Evolutionary conservation across 2,888 invertebrate species (phyloP).

Genomic region (Ormyrus rosae): DNA sequence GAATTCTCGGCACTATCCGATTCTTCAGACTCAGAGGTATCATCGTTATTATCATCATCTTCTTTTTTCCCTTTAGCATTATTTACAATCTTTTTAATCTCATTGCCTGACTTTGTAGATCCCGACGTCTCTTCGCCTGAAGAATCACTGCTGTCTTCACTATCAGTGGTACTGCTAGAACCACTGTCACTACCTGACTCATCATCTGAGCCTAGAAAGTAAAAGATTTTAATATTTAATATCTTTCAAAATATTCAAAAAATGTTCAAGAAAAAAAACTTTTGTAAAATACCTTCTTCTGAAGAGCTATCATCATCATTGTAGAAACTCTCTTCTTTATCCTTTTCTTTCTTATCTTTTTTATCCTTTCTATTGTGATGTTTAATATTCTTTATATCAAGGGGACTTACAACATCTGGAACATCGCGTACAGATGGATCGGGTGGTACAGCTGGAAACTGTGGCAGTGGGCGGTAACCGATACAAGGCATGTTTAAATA

Average conservation of each 20-base stretch:
- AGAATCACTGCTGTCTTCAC: conserved; percentile 60
- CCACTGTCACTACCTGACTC: conserved; percentile 74
- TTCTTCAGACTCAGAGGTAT: conserved; percentile 43
- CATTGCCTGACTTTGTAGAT: conserved; percentile 58
- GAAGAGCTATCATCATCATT: conserved; percentile 69
- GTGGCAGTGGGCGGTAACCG: conserved; percentile 93
- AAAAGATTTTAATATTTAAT: too few relatives aligned
- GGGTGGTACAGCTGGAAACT: conserved; percentile 86
- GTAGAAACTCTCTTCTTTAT: conserved; percentile 82
- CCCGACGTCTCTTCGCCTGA: conserved; percentile 55
- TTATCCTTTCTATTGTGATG: conserved; percentile 66
- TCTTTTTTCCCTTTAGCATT: conserved; percentile 61
- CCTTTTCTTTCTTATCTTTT: conserved; percentile 71
- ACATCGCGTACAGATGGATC: conserved; percentile 88
- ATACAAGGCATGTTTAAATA: conserved; percentile 90
- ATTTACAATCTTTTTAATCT: conserved; percentile 47
- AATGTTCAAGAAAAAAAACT: neutral
- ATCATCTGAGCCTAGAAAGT: conserved; percentile 64
- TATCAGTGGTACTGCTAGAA: conserved; percentile 63
- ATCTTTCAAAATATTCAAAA: neutral
- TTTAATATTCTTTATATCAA: conserved; percentile 67
- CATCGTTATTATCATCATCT: conserved; percentile 30
- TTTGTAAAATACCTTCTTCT: conserved; percentile 64
- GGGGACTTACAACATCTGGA: conserved; percentile 70
- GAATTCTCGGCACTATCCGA: conserved; percentile 45